Evolutionary conservation across 2,113 vertebrate species (phyloP), one percentile per base, ranked within the genome.

Genomic region (Athene cunicularia): DNA sequence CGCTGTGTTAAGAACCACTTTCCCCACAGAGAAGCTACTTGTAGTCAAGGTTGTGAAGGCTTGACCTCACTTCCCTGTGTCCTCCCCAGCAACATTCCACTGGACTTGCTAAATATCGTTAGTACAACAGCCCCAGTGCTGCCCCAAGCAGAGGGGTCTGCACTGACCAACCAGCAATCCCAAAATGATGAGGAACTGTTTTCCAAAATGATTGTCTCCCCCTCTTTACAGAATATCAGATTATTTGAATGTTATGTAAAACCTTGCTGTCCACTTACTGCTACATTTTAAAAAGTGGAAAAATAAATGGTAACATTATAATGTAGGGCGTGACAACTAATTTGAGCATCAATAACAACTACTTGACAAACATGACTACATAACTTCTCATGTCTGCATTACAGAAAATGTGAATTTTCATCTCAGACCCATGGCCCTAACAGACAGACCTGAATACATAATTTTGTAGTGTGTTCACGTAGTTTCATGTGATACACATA

Each of bases 301-400:
- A 41, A 82, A 94, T 94, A 95, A 76, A 5, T 35, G 20, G 64
- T 75, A 95, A 91, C 64, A 53, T 86, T 88, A 68, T 85, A 96
- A 86, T 26, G 37, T 73, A 72, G 26, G 79, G 23, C 88, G 88
- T 89, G 87, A 95, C 83, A 97, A 94, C 77, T 95, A 96, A 95
- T 94, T 82, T 97, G 91, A 96, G 90, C 72, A 90, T 90, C 92
- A 97, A 87, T 96, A 94, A 96, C 89, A 70, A 94, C 90, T 97
- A 94, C 75, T 92, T 94, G 94, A 95, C 87, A 95, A 95, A 91
- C 88, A 95, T 33, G 83, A 94, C 76, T 55, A 76, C 15, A 56
- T 59, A 97, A 97, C 30, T 96, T 97, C 93, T 97, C 47, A 47
- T 72, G 45, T 92, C 79, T 96, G 82, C 93, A 73, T 95, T 95